phyloP scores from a whole-genome alignment of 2,888 invertebrate species.

The Halictus ligatus region DNA sequence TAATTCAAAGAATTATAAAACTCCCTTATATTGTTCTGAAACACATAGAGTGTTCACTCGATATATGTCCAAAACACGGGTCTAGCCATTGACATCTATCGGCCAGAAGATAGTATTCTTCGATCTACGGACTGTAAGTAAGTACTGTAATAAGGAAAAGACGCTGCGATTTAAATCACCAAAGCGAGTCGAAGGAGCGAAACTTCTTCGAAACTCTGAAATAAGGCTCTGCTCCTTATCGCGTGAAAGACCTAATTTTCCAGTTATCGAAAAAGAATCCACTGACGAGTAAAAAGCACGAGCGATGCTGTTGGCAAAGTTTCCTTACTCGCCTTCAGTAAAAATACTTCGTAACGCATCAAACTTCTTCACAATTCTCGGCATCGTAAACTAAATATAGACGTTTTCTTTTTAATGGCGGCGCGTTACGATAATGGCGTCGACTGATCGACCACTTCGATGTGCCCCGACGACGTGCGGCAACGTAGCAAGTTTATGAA shows the following conservation, averaged over 20 bases:
- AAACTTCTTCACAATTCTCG: conserved; percentile 10
- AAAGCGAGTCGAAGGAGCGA: not conserved
- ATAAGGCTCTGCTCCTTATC: not conserved
- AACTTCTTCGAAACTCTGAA: not conserved
- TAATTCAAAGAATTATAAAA: too few species aligned
- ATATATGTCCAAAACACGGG: too few species aligned
- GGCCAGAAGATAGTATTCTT: too few species aligned
- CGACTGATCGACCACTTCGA: conserved; percentile 22
- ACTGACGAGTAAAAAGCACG: not conserved
- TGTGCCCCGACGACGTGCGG: not conserved
- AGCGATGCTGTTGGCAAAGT: not conserved
- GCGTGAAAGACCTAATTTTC: not conserved
- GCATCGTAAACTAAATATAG: not conserved
- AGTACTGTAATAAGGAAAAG: not conserved
- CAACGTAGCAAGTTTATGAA: conserved; percentile 14
- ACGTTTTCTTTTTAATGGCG: conserved; percentile 25
- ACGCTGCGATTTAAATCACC: not conserved
- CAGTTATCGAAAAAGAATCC: not conserved
- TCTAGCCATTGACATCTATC: too few species aligned
- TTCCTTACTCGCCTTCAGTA: not conserved
- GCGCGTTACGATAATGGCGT: conserved; percentile 22
- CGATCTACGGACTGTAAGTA: too few species aligned
- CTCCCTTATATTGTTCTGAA: not conserved
- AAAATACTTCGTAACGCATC: conserved; percentile 6
- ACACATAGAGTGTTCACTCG: not conserved